Conservation (phyloP, 2,888 invertebrate species). For the Scaptomyza polygonia region DNA sequence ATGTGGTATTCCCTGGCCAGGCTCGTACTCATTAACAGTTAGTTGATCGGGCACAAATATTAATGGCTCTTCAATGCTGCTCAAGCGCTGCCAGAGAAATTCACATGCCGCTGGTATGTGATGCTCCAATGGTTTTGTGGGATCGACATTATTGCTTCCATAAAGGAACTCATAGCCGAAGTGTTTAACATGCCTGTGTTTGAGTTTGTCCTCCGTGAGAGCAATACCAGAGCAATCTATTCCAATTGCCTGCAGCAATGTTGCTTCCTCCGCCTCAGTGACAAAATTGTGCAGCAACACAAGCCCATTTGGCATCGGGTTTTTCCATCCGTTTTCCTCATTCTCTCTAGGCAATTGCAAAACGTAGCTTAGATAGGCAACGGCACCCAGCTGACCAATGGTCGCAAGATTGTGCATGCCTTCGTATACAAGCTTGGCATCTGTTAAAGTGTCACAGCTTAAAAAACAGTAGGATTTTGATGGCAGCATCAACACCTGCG, state of each 20-base stretch:
- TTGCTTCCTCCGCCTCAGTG: slow-evolving; percentile 88
- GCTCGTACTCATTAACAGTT: slow-evolving; percentile 92
- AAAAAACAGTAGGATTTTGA: slow-evolving; percentile 93
- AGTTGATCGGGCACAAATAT: slow-evolving; percentile 89
- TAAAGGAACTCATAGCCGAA: slow-evolving; percentile 97
- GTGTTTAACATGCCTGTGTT: slow-evolving; percentile 94
- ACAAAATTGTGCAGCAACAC: slow-evolving; percentile 89
- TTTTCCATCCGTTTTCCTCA: slow-evolving; percentile 76
- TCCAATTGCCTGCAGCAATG: slow-evolving; percentile 86
- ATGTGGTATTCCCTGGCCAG: slow-evolving; percentile 96
- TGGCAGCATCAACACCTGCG: slow-evolving; percentile 89
- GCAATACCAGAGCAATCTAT: slow-evolving; percentile 80
- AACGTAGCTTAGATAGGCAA: slow-evolving; percentile 86
- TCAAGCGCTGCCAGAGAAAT: slow-evolving; percentile 86
- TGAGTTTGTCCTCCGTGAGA: slow-evolving; percentile 85
- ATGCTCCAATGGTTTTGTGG: slow-evolving; percentile 87
- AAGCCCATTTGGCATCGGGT: slow-evolving; percentile 88
- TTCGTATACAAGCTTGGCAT: slow-evolving; percentile 86
- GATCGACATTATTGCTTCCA: slow-evolving; percentile 93
- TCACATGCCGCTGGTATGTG: slow-evolving; percentile 90
- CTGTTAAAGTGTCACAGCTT: slow-evolving; percentile 85
- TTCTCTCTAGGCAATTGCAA: slow-evolving; percentile 54
- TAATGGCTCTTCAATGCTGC: slow-evolving; percentile 79
- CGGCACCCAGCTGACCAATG: slow-evolving; percentile 86
- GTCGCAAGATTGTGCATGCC: slow-evolving; percentile 87